Conservation (phyloP, 2,888 invertebrate species). For the Phyllotreta cruciferae region DNA sequence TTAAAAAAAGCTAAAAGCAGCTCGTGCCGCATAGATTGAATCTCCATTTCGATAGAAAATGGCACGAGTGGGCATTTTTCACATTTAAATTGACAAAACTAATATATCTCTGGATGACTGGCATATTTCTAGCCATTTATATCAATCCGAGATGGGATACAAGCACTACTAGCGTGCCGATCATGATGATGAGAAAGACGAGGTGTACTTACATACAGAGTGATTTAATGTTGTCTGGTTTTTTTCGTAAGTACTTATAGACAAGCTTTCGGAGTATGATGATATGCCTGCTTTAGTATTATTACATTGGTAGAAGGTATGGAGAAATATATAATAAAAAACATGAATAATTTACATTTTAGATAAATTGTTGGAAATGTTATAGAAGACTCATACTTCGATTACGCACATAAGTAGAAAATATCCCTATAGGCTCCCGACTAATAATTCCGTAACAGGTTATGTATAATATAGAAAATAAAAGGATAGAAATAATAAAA, state of each 20-base stretch:
- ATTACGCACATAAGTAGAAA: too few relatives aligned
- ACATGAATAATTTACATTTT: too few relatives aligned
- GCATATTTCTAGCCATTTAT: slow-evolving; percentile 15
- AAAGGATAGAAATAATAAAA: slow-evolving; percentile 5
- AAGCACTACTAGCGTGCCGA: slow-evolving; percentile 8
- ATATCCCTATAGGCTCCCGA: neutral
- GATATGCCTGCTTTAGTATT: too few relatives aligned
- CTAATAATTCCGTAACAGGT: slow-evolving; percentile 9
- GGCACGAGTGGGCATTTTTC: slow-evolving; percentile 18
- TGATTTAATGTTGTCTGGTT: neutral
- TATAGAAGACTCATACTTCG: too few relatives aligned
- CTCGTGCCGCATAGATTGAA: slow-evolving; percentile 18
- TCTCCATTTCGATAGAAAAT: slow-evolving; percentile 19
- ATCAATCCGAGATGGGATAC: slow-evolving; percentile 13
- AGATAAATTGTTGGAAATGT: too few relatives aligned
- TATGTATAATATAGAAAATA: slow-evolving; percentile 17
- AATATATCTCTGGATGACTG: slow-evolving; percentile 18
- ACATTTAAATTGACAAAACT: slow-evolving; percentile 18
- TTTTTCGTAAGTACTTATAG: too few relatives aligned
- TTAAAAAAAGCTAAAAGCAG: slow-evolving; percentile 13
- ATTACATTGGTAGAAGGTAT: too few relatives aligned
- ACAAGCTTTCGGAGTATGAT: too few relatives aligned
- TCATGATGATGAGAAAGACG: slow-evolving; percentile 7
- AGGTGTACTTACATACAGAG: slow-evolving; percentile 6
- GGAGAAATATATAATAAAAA: too few relatives aligned